These are phyloP conservation scores for Drosophila nasuta DNA, from an alignment of 1,140 invertebrate genomes.

Conservation along the genomic window DNA sequence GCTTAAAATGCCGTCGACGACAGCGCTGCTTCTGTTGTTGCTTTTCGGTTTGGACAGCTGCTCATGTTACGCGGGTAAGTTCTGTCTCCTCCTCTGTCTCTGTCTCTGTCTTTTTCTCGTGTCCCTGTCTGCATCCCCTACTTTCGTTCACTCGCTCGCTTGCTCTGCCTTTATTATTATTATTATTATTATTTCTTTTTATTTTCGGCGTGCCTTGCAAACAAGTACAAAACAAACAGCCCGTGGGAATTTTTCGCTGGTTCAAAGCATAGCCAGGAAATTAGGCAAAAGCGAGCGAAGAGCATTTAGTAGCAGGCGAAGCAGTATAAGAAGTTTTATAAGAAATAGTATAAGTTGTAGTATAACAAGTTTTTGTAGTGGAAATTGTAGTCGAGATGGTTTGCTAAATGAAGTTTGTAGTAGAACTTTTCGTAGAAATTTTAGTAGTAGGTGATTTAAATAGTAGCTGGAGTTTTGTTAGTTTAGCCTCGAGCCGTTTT, in stretches of 20 bases:
- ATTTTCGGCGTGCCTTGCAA: slow-evolving; percentile 35
- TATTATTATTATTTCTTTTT: slow-evolving; percentile 35
- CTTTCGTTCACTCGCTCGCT: slow-evolving; percentile 3
- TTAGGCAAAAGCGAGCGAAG: slow-evolving; percentile 31
- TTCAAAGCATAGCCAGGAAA: slow-evolving; percentile 39
- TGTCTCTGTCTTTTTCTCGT: too few relatives aligned
- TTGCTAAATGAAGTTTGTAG: too few relatives aligned
- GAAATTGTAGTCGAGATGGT: too few relatives aligned
- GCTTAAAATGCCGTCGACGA: slow-evolving; percentile 60
- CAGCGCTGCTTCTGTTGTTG: slow-evolving; percentile 54
- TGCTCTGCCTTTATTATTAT: slow-evolving; percentile 25
- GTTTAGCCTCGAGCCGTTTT: slow-evolving; percentile 8
- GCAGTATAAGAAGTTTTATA: neutral
- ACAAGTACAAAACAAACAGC: slow-evolving; percentile 78
- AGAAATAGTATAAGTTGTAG: neutral
- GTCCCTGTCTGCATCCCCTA: neutral
- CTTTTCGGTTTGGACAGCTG: slow-evolving; percentile 64
- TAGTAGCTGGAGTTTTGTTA: neutral
- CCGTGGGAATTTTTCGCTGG: slow-evolving; percentile 70
- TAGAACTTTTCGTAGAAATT: neutral
- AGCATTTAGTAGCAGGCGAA: slow-evolving; percentile 2
- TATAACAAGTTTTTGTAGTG: neutral
- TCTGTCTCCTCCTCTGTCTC: slow-evolving; percentile 34
- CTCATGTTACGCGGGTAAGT: slow-evolving; percentile 82
- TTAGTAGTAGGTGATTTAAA: slow-evolving; percentile 5